These are phyloP conservation scores for Trissonchulus sp. DNA, from an alignment of 2,888 invertebrate species.

Conservation along the genomic window DNA sequence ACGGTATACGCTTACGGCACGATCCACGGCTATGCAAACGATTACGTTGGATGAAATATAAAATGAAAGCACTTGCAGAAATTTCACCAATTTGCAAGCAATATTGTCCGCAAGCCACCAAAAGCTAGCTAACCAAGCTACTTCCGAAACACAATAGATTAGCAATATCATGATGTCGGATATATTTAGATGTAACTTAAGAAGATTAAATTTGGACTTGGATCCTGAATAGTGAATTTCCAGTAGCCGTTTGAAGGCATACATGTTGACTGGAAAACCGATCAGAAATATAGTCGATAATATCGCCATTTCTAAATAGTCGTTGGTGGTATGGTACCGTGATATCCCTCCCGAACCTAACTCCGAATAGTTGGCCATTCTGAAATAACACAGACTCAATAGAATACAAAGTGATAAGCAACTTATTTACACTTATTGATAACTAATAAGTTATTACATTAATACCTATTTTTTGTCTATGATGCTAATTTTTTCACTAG, in stretches of 20 bases:
- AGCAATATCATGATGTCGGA: slow-evolving; percentile 3
- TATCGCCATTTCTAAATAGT: background rate
- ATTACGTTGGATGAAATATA: background rate
- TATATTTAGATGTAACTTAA: slow-evolving; percentile 17
- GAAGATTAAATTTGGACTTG: background rate
- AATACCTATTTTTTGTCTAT: no score
- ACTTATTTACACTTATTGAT: no score
- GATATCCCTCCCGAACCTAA: no score
- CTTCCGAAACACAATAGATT: background rate
- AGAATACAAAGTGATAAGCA: no score
- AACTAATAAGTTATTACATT: no score
- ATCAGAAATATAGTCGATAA: background rate
- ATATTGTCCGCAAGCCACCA: slow-evolving; percentile 2
- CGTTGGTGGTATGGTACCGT: slow-evolving; percentile 7
- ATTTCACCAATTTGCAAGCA: slow-evolving; percentile 20
- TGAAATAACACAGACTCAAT: no score
- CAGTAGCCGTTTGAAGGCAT: background rate
- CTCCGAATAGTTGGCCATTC: no score
- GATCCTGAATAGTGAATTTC: background rate
- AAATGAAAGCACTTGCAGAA: slow-evolving; percentile 13
- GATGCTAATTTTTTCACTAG: no score
- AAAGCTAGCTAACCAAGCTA: slow-evolving; percentile 1
- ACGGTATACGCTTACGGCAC: background rate
- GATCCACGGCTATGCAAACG: slow-evolving; percentile 24
- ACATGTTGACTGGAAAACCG: slow-evolving; percentile 9